Base-by-base conservation (phyloP, 2,888 invertebrate species). In the Torymus aiolomorphi region DNA sequence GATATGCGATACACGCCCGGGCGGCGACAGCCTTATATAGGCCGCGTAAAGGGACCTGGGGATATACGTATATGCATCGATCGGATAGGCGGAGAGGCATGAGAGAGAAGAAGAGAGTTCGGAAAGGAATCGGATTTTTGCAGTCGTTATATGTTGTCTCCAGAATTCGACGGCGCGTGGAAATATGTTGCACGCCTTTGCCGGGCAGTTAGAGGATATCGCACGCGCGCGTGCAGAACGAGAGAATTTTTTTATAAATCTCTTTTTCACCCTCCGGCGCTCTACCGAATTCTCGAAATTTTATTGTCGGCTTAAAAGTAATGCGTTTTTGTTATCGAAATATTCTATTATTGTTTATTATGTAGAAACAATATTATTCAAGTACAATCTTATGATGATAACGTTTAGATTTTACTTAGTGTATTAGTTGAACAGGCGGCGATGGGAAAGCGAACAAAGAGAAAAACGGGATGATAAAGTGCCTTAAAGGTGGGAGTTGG, bases 61-160 rank as follows among this genome's bases (percentile, higher is more conserved):
- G 18, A 61, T 56, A 12, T 31, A 31, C 51, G 18, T 51, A 51
- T 65, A 10, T 16, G 24, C 31, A 59, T 73, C 72, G 62, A 63
- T 63, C 52, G 63, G 31, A 31, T 31, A 42, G 57, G 20, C 24
- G 57, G 2, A 4, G 3, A 18, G 2, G 57, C 14, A 54, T 52
- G 5, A 71, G 62, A n/a, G 52, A 31, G 4, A 8, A 49, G 51
- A 24, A 24, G 31, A 24, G 63, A 77, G 10, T 57, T 42, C 14
- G 69, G 56, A 49, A 42, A 24, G 71, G 71, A 77, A 77, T 77
- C 70, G 51, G 51, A 70, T 71, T 77, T 71, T 71, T 56, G 20
- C 20, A 1, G 49, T 65, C 57, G 42, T 71, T 63, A 63, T 70
- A n/a, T 20, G 63, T 62, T 76, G 65, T n/a, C 57, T 54, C 66